These are phyloP conservation scores for Onthophagus sagittarius DNA, from an alignment of 2,888 invertebrate genomes.

Conservation along the genomic window DNA sequence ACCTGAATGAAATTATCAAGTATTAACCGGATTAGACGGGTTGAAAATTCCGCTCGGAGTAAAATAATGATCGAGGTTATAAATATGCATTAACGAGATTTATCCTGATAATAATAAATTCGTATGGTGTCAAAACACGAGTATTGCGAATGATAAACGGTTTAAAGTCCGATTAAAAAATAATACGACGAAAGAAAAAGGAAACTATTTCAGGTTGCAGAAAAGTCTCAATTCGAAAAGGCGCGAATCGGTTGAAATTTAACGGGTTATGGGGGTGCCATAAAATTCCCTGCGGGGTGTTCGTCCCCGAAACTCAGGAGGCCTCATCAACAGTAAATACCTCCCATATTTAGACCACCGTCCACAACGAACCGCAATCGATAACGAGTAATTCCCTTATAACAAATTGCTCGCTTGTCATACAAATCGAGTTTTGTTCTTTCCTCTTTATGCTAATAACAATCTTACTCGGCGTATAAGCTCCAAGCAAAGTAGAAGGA, in stretches of 20 bases:
- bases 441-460: conserved; percentile 4
- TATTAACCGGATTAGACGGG: conserved; percentile 6
- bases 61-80: not conserved
- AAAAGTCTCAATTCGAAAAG: not conserved
- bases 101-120: not conserved
- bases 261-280: not conserved
- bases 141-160: not conserved
- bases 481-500: not conserved
- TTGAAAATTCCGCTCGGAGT: not conserved
- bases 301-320: not conserved
- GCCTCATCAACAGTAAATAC: conserved; percentile 5
- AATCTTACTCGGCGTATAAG: not conserved
- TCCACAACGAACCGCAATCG: conserved; percentile 2
- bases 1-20: conserved; percentile 4
- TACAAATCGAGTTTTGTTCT: conserved; percentile 11
- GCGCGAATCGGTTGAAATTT: not conserved
- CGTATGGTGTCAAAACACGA: not conserved
- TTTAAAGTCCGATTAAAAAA: not conserved
- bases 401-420: conserved; percentile 9
- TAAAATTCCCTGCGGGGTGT: conserved; percentile 2
- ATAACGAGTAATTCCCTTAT: conserved; percentile 5
- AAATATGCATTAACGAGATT: not conserved
- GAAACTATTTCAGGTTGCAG: not conserved
- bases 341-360: conserved; percentile 6
- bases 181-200: not conserved